phyloP scores from a whole-genome alignment of 1,140 invertebrate species.

The Drosophila bocki region DNA sequence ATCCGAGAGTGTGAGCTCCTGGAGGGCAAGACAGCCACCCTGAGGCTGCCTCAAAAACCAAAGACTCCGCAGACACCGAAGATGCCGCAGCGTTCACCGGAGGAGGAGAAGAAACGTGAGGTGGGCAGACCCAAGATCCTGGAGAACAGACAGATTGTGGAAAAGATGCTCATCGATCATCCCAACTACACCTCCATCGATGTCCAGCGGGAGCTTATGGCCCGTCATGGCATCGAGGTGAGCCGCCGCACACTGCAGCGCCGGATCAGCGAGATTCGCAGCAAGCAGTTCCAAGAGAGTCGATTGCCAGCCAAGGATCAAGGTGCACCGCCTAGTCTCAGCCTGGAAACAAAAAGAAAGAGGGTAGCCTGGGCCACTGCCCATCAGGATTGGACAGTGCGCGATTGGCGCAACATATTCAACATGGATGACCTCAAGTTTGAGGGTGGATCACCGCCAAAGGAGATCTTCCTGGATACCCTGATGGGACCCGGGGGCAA shows the following conservation, averaged over 20 bases:
- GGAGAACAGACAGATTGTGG: slow-evolving; percentile 55
- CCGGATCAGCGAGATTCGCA: slow-evolving; percentile 62
- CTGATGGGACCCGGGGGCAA: slow-evolving; percentile 52
- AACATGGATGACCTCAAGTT: slow-evolving; percentile 70
- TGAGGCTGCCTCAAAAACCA: slow-evolving; percentile 16
- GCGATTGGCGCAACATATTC: slow-evolving; percentile 72
- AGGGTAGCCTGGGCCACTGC: slow-evolving; percentile 60
- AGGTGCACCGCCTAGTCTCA: not conserved
- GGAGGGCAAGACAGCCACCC: slow-evolving; percentile 26
- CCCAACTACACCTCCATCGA: slow-evolving; percentile 67
- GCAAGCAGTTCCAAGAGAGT: slow-evolving; percentile 5
- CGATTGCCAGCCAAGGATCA: not conserved
- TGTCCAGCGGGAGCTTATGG: slow-evolving; percentile 53
- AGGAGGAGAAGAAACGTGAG: slow-evolving; percentile 33
- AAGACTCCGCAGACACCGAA: not conserved
- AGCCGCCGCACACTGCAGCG: slow-evolving; percentile 66
- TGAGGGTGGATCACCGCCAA: slow-evolving; percentile 11
- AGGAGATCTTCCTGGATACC: slow-evolving; percentile 64
- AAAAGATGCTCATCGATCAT: slow-evolving; percentile 44
- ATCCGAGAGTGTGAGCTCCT: slow-evolving; percentile 32
- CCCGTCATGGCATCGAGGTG: slow-evolving; percentile 51
- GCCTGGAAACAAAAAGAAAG: slow-evolving; percentile 2
- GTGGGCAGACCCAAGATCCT: slow-evolving; percentile 61
- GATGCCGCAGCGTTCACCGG: not conserved
- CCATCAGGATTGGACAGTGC: slow-evolving; percentile 61